A percentile compares a stretch with the other conserved stretches of the same genome.
Evolutionary conservation across 2,888 invertebrate genomes (phyloP).

Genomic region (Cenopis cana): DNA sequence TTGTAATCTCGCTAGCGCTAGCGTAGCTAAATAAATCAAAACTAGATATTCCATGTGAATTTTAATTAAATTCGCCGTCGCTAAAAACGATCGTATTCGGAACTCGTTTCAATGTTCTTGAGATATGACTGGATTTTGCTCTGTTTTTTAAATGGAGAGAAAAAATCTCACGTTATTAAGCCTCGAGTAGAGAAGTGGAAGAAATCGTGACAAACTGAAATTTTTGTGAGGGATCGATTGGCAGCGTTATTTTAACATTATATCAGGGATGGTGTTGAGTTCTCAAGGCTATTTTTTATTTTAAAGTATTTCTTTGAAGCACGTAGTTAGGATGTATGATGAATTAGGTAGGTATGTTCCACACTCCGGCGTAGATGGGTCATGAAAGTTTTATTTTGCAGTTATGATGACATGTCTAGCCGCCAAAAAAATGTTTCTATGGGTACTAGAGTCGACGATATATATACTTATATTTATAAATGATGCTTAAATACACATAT

Average conservation of each 20-base stretch:
- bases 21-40: too few species aligned
- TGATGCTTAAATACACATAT: too few species aligned
- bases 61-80: too few species aligned
- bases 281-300: slow-evolving; percentile 4
- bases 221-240: slow-evolving; percentile 20
- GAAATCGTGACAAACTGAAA: slow-evolving; percentile 33
- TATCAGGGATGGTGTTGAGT: slow-evolving; percentile 3
- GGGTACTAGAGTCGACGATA: too few species aligned
- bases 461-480: too few species aligned
- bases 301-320: neutral
- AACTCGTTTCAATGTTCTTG: too few species aligned
- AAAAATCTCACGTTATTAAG: neutral
- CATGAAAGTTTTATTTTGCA: slow-evolving; percentile 5
- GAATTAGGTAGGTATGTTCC: neutral
- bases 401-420: neutral
- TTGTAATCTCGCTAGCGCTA: too few species aligned
- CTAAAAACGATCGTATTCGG: too few species aligned
- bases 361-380: neutral
- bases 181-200: slow-evolving; percentile 12
- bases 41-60: too few species aligned
- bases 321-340: neutral
- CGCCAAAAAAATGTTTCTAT: too few species aligned
- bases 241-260: neutral
- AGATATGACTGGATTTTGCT: neutral
- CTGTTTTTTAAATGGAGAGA: too few species aligned